A percentile compares a stretch with the other conserved stretches of the same genome.
phyloP scores from a whole-genome alignment of 2,113 vertebrate genomes.

The Rhinichthys klamathensis region DNA sequence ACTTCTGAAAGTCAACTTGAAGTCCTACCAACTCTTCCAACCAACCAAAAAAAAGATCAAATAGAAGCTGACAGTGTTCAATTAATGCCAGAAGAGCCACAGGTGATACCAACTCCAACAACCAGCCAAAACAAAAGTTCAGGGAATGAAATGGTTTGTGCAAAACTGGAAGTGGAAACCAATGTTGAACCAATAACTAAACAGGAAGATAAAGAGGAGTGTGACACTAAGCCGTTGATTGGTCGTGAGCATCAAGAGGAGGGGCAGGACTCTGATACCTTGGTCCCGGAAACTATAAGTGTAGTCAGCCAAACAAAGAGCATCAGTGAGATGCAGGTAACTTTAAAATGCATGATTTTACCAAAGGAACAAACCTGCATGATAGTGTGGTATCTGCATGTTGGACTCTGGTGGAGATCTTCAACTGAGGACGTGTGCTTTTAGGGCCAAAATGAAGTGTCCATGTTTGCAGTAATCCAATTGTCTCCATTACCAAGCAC shows the following conservation, averaged over 20 bases:
- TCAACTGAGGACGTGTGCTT: neutral
- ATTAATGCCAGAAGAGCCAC: slow-evolving; percentile 17
- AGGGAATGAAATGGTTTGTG: neutral
- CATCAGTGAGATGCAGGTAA: slow-evolving; percentile 45
- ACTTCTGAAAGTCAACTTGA: neutral
- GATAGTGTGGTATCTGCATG: slow-evolving; percentile 7
- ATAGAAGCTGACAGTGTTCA: neutral
- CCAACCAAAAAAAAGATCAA: neutral
- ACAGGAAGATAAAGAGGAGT: neutral
- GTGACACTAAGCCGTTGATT: neutral
- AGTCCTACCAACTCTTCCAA: neutral
- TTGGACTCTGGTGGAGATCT: neutral
- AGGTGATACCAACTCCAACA: neutral
- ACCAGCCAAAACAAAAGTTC: neutral
- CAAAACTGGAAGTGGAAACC: neutral
- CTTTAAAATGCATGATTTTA: slow-evolving; percentile 8
- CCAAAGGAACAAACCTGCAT: slow-evolving; percentile 8
- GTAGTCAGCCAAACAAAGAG: slow-evolving; percentile 5
- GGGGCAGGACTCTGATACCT: neutral
- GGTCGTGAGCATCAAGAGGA: slow-evolving; percentile 22
- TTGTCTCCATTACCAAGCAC: neutral
- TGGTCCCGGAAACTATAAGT: neutral
- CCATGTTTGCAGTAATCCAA: neutral
- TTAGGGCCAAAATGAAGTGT: neutral
- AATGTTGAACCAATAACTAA: slow-evolving; percentile 5